A percentile compares a stretch with the other conserved stretches of the same genome.
Evolutionary conservation across 1,140 invertebrate genomes (phyloP).

Genomic region (Rhagoletis pomonella): DNA sequence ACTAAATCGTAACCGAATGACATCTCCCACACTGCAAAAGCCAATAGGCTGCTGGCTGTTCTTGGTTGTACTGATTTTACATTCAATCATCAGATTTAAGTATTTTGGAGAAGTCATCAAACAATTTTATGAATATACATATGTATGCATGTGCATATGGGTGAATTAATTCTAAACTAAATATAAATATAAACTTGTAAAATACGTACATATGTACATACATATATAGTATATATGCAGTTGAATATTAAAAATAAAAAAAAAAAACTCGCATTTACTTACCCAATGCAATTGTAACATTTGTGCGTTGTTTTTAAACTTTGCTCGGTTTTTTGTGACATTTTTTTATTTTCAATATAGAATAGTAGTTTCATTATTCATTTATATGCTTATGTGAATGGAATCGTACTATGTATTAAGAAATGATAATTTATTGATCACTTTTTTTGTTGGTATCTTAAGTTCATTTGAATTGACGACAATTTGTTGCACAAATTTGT

Average conservation of each 20-base stretch:
- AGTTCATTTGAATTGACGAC: slow-evolving; percentile 14
- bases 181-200: too few species aligned
- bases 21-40: too few species aligned
- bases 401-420: background rate
- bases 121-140: too few species aligned
- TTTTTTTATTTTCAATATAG: background rate
- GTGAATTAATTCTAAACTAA: too few species aligned
- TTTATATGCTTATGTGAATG: background rate
- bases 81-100: too few species aligned
- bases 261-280: background rate
- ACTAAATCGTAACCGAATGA: too few species aligned
- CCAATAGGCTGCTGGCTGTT: too few species aligned
- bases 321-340: background rate
- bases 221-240: too few species aligned
- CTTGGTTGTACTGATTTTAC: too few species aligned
- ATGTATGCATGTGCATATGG: too few species aligned
- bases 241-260: background rate
- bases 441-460: background rate
- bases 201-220: background rate
- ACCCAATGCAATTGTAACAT: background rate
- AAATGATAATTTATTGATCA: background rate
- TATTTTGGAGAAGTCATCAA: too few species aligned
- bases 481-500: background rate
- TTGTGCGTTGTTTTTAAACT: background rate
- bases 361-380: slow-evolving; percentile 3